Evolutionary conservation across 2,888 invertebrate genomes (phyloP), one percentile per base, ranked within the genome.

Genomic region (Caenorhabditis afra): DNA sequence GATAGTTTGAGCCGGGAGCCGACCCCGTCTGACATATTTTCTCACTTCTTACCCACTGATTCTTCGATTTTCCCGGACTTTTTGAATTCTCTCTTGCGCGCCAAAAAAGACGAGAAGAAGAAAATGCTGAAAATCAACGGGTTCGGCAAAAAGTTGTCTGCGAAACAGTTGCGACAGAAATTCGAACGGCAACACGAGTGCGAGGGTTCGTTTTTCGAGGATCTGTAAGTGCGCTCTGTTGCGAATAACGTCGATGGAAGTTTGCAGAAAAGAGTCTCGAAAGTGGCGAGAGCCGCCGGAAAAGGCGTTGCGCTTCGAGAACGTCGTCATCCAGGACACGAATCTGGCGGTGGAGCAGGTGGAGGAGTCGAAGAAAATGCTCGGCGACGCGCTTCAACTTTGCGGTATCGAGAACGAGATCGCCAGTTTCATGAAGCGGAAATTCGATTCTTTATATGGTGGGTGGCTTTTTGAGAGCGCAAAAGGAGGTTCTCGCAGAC

Each of bases 341-440:
- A 79, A 76, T 37, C 23, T 81, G n/a, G 29, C 64, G n/a, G 47
- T 68, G 20, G 74, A 79, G 50, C 71, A 78, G 49, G 68, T 74
- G 10, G 64, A 73, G 44, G 71, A 76, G 22, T 62, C 80, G 2
- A 70, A 77, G 23, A 76, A 71, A 47, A 55, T 76, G 47, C 57
- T 84, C 7, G 80, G 78, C 41, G 76, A 81, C 18, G 84, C 81
- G 0, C 20, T 84, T 10, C 71, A 76, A 35, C 58, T 79, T 10
- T 81, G 84, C 57, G 82, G 82, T 12, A 84, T 84, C 45, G 84
- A 84, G 49, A 84, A 84, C 53, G 81, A 84, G 44, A 84, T 84
- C 29, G 84, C 84, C 2, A 82, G 80, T 45, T 83, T 70, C 61
- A 61, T 81, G 57, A 83, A 83, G 62, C 70, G 58, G 47, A 81